Evolutionary conservation across 2,797 vertebrate genomes (phyloP), one percentile per base, ranked within the genome.

Genomic region (Rhinella marina): DNA sequence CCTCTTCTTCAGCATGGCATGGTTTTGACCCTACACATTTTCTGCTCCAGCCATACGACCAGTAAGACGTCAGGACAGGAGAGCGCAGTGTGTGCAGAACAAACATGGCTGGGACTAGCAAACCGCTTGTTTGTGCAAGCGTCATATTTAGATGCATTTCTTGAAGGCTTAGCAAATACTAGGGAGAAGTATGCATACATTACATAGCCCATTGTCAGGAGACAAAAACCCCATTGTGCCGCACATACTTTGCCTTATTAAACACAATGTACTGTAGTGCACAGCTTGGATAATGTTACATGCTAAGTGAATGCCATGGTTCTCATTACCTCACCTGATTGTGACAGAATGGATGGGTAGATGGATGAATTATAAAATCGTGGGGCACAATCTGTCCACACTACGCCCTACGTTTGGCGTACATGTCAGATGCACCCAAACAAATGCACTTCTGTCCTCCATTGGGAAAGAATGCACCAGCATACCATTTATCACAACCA

Each of bases 191-290:
- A 89, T 82, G 84, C 84, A 81, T 82, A 81, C 79, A 86, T 86
- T 81, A 86, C 70, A 77, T 62, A 77, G 88, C 27, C 70, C 79
- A 89, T 77, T 89, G 84, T 77, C 41, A 52, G 14, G 59, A 80
- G 77, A 82, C 88, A 89, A 86, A 89, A 77, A 64, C 59, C 70
- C 79, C 82, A 77, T 86, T 89, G 78, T 89, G 27, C 29, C 19
- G 57, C 17, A 50, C 88, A 89, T 89, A 82, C 75, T 89, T 89
- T 88, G 54, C 59, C 79, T 77, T 82, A 81, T 82, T 86, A 86
- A n/a, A 59, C 82, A 82, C 84, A 89, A 86, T 89, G 75, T 62
- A 77, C 50, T 57, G 78, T 52, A 86, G 82, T 82, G 27, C 70
- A 77, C 32, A 82, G 84, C 88, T 86, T 82, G 84, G 79, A 82